Conservation (phyloP, 1,140 invertebrate species). For the Drosophila tsacasi region DNA sequence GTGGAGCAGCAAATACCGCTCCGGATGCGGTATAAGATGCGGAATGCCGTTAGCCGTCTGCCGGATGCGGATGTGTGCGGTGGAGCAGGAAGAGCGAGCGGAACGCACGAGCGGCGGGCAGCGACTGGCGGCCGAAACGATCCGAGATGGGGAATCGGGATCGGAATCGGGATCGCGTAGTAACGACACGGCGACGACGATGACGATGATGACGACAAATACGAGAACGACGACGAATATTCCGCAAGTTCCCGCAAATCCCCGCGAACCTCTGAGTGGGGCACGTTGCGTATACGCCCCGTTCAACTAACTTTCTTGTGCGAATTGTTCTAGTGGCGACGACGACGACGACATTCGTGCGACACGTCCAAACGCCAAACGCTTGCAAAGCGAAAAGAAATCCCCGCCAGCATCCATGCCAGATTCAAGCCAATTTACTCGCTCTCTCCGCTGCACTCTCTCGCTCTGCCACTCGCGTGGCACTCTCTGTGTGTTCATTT, state of each 20-base stretch:
- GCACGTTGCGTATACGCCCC: slow-evolving; percentile 67
- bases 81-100: slow-evolving; percentile 44
- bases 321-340: slow-evolving; percentile 25
- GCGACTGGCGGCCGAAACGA: slow-evolving; percentile 49
- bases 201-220: background rate
- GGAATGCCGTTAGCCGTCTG: slow-evolving; percentile 19
- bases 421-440: slow-evolving; percentile 55
- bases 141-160: slow-evolving; percentile 16
- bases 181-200: slow-evolving; percentile 41
- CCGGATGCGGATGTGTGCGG: slow-evolving; percentile 24
- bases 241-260: slow-evolving; percentile 25
- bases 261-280: slow-evolving; percentile 24
- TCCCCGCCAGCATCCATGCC: slow-evolving; percentile 24
- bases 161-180: slow-evolving; percentile 38
- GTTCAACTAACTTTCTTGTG: slow-evolving; percentile 70
- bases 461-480: background rate
- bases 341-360: slow-evolving; percentile 66
- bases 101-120: slow-evolving; percentile 64
- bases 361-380: slow-evolving; percentile 81
- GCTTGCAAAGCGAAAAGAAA: slow-evolving; percentile 80
- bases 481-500: too few relatives aligned
- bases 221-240: background rate
- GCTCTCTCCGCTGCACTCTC: slow-evolving; percentile 20
- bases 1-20: slow-evolving; percentile 21
- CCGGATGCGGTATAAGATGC: slow-evolving; percentile 23